Evolutionary conservation across 1,140 invertebrate species (phyloP).

Genomic region (Melitaea cinxia): DNA sequence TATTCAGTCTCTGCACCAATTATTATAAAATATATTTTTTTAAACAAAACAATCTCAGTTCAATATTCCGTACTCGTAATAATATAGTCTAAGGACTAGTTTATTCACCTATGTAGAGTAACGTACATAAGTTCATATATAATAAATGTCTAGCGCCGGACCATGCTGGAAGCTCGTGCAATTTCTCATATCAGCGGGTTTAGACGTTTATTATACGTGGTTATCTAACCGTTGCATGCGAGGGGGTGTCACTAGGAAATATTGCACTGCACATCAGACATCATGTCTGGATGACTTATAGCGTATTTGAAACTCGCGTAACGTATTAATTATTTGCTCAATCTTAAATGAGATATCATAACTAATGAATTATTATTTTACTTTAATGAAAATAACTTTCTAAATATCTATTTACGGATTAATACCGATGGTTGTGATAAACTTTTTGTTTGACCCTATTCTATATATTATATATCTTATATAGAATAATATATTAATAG

Average conservation of each 20-base stretch:
- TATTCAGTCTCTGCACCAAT: no score
- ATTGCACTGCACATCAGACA: constrained; percentile 26
- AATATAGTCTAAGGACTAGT: constrained; percentile 9
- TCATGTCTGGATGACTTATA: constrained; percentile 17
- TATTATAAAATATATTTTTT: background rate
- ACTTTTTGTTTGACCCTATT: no score
- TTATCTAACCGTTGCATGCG: constrained; percentile 31
- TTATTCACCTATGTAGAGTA: constrained; percentile 5
- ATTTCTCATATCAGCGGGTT: constrained; percentile 32
- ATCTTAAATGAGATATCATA: no score
- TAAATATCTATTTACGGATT: no score
- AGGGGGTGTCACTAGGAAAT: constrained; percentile 21
- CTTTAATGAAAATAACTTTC: no score
- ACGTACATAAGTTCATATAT: constrained; percentile 1
- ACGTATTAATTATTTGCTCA: background rate
- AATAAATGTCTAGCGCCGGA: constrained; percentile 1
- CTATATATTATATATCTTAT: no score
- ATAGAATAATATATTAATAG: no score
- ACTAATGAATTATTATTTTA: no score
- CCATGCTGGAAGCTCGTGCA: constrained; percentile 22
- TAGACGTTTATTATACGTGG: constrained; percentile 31
- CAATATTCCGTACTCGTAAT: background rate
- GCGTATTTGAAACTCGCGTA: background rate
- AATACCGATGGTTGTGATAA: no score
- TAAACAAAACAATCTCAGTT: background rate